phyloP scores from a whole-genome alignment of 2,113 vertebrate genomes.

The Pristiophorus japonicus region DNA sequence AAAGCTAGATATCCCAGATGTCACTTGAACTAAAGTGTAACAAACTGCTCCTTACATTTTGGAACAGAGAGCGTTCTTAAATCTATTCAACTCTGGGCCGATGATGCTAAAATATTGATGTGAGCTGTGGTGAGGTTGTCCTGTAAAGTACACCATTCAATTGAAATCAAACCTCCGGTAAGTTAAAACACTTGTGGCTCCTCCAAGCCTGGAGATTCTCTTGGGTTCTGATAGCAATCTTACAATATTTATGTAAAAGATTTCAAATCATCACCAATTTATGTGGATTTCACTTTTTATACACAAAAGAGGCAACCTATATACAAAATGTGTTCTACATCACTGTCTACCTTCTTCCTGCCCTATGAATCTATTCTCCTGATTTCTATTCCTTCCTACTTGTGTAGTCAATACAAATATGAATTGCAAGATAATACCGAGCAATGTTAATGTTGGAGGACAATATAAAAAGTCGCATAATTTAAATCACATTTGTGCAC shows the following conservation, averaged over 20 bases:
- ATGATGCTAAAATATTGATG: background rate
- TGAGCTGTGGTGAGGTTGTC: background rate
- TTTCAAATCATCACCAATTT: background rate
- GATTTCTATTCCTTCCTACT: background rate
- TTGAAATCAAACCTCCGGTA: background rate
- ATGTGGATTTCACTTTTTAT: background rate
- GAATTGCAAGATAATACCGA: background rate
- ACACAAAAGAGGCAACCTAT: background rate
- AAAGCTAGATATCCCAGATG: background rate
- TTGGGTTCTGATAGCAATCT: background rate
- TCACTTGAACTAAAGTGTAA: slow-evolving; percentile 5
- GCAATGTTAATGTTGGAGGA: background rate
- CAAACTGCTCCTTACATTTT: background rate
- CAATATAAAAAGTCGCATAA: background rate
- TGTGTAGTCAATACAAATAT: background rate
- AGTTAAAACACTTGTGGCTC: background rate
- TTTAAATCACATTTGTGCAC: background rate
- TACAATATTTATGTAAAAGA: slow-evolving; percentile 21
- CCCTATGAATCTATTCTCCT: background rate
- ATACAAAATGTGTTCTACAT: background rate
- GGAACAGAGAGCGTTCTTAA: background rate
- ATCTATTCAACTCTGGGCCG: background rate
- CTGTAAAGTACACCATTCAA: background rate
- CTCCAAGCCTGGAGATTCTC: background rate
- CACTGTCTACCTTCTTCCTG: background rate